These are phyloP conservation scores for Bursaphelenchus mucronatus DNA, from an alignment of 1,140 invertebrate genomes.

Conservation along the genomic window DNA sequence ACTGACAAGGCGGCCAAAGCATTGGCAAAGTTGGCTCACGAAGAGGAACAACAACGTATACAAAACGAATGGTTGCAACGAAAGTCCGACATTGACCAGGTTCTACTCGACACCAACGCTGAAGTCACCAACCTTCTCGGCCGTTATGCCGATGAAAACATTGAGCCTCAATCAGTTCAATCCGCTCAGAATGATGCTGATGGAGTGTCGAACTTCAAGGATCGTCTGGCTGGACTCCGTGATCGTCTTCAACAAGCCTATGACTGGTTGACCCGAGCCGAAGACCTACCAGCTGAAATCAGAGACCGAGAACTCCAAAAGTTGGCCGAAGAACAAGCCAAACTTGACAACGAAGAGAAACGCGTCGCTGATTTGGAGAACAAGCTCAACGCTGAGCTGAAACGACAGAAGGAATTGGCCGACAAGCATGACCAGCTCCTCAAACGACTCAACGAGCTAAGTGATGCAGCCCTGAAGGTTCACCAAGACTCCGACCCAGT, in stretches of 20 bases:
- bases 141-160: constrained; percentile 1
- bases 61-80: background rate
- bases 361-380: background rate
- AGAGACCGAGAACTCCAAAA: background rate
- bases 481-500: background rate
- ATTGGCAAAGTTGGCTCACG: background rate
- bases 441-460: background rate
- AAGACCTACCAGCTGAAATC: background rate
- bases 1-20: background rate
- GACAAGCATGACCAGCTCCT: background rate
- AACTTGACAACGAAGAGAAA: background rate
- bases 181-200: background rate
- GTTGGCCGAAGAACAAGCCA: background rate
- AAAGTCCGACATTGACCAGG: background rate
- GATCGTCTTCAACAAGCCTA: constrained; percentile 6
- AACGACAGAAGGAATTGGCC: constrained; percentile 13
- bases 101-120: background rate
- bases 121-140: background rate
- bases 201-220: background rate
- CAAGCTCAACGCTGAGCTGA: background rate
- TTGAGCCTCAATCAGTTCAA: background rate
- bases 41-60: background rate
- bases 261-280: constrained; percentile 4
- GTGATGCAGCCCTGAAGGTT: background rate
- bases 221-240: background rate